Evolutionary conservation across 2,888 invertebrate genomes (phyloP).

Genomic region (Maniola hyperantus): DNA sequence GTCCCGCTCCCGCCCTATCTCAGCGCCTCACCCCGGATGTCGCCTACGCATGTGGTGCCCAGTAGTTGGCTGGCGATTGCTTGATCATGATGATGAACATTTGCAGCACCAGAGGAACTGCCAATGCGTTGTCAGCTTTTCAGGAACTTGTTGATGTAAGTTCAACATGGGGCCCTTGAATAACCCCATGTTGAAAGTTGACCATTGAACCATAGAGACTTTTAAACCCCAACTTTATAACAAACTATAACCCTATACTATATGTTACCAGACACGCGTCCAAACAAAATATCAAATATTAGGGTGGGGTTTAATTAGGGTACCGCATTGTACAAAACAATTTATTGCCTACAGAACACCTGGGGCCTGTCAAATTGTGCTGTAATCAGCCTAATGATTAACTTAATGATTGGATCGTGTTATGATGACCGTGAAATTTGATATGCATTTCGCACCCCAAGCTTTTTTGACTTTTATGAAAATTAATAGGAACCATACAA

Average conservation of each 20-base stretch:
- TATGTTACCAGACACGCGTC: conserved; percentile 26
- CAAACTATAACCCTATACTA: conserved; percentile 2
- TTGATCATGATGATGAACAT: too few relatives aligned
- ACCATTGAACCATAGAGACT: neutral
- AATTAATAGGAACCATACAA: neutral
- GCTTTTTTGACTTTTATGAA: neutral
- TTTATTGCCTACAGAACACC: conserved; percentile 42
- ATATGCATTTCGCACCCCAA: conserved; percentile 15
- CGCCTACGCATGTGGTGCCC: too few relatives aligned
- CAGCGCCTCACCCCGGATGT: too few relatives aligned
- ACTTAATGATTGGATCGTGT: conserved; percentile 23
- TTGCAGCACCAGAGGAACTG: too few relatives aligned
- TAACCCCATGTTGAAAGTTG: too few relatives aligned
- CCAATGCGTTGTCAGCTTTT: too few relatives aligned
- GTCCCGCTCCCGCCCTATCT: too few relatives aligned
- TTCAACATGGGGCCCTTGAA: too few relatives aligned
- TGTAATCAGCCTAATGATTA: conserved; percentile 41
- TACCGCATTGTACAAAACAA: conserved; percentile 35
- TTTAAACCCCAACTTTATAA: neutral
- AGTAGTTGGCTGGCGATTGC: too few relatives aligned
- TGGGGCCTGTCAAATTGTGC: conserved; percentile 43
- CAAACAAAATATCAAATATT: conserved; percentile 18
- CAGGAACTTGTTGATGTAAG: too few relatives aligned
- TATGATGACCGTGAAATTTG: conserved; percentile 27
- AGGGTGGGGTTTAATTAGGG: conserved; percentile 39